Evolutionary conservation across 1,140 invertebrate genomes (phyloP).

Genomic region (Mya arenaria): DNA sequence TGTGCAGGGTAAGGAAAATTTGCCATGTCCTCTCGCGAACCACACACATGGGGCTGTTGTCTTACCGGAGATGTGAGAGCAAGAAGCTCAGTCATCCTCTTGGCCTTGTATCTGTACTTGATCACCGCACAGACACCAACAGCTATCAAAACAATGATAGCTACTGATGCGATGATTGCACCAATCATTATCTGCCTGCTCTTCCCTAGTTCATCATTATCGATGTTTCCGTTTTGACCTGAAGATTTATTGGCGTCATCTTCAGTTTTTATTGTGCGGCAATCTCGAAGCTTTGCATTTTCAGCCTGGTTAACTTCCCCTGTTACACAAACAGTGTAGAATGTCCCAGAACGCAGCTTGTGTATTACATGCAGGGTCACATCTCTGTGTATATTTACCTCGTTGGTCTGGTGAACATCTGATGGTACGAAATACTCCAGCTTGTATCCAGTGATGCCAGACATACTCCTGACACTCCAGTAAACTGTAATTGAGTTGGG

Average conservation of each 20-base stretch:
- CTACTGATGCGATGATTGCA: slow-evolving; percentile 14
- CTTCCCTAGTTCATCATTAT: background rate
- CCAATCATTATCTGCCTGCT: slow-evolving; percentile 21
- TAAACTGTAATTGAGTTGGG: slow-evolving; percentile 19
- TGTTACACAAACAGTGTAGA: slow-evolving; percentile 33
- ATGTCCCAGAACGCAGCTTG: slow-evolving; percentile 12
- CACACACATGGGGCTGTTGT: too few species aligned
- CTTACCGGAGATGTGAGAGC: background rate
- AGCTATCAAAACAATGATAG: slow-evolving; percentile 14
- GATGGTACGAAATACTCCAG: slow-evolving; percentile 3
- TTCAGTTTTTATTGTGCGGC: slow-evolving; percentile 23
- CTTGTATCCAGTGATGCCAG: slow-evolving; percentile 22
- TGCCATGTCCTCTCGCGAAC: slow-evolving; percentile 1
- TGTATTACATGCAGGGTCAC: background rate
- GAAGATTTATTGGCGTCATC: background rate
- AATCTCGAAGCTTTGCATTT: slow-evolving; percentile 8
- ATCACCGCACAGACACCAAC: slow-evolving; percentile 36
- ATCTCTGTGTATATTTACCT: slow-evolving; percentile 23
- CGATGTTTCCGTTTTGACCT: background rate
- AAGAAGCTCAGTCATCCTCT: slow-evolving; percentile 6
- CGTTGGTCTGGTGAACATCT: background rate
- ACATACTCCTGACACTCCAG: background rate
- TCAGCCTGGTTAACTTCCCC: slow-evolving; percentile 1
- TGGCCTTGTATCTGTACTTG: slow-evolving; percentile 41
- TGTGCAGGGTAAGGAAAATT: background rate